These are phyloP conservation scores for Amia ocellicauda DNA, from an alignment of 2,113 vertebrate genomes.

Conservation along the genomic window DNA sequence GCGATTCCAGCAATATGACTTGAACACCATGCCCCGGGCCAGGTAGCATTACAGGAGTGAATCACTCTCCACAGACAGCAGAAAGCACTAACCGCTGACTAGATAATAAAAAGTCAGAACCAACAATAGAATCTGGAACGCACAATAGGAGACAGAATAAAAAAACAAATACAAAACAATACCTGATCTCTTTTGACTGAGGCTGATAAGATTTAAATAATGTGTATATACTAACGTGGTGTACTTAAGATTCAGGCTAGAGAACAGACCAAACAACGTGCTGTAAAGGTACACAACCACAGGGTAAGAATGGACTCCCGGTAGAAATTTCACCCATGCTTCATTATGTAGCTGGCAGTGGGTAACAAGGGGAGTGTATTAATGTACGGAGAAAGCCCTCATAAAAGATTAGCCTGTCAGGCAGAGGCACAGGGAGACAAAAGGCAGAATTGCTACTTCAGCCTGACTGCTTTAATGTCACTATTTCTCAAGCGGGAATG, in stretches of 20 bases:
- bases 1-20: no score
- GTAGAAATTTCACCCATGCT: background rate
- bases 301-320: background rate
- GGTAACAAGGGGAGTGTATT: slow-evolving; percentile 4
- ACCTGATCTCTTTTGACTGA: background rate
- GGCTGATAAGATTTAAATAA: no score
- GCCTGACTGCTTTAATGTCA: slow-evolving; percentile 47
- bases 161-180: background rate
- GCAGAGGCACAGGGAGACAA: slow-evolving; percentile 47
- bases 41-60: no score
- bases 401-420: slow-evolving; percentile 46
- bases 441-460: slow-evolving; percentile 46
- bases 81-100: background rate
- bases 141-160: no score
- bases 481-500: slow-evolving; percentile 40
- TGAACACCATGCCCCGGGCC: no score
- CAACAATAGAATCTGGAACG: no score
- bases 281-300: background rate
- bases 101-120: background rate
- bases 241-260: no score
- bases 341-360: background rate
- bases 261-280: no score
- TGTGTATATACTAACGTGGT: no score
- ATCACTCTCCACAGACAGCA: no score
- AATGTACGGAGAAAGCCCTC: slow-evolving; percentile 6